These are phyloP conservation scores for Trichonephila clavata DNA, from an alignment of 1,140 invertebrate genomes.

Conservation along the genomic window DNA sequence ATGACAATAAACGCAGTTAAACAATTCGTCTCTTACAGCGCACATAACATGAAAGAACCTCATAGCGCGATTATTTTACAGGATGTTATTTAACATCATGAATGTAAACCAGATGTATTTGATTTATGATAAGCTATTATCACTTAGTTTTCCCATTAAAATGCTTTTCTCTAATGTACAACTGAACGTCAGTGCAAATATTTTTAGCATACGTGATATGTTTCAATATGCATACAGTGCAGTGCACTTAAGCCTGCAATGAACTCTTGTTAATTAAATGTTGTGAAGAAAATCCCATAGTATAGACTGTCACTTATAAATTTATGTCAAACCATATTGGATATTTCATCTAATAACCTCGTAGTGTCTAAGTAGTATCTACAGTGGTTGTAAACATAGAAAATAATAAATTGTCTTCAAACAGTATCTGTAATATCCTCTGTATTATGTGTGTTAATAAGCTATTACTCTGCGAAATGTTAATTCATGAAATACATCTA, in stretches of 20 bases:
- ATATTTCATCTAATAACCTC: not conserved
- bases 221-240: constrained; percentile 1
- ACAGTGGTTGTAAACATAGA: not conserved
- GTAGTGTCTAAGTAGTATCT: constrained; percentile 35
- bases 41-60: constrained; percentile 68
- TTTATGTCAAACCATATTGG: not conserved
- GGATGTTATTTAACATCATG: constrained; percentile 24
- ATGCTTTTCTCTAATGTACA: not conserved
- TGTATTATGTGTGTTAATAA: not conserved
- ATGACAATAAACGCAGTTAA: constrained; percentile 7
- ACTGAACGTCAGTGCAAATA: constrained; percentile 32
- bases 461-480: not conserved
- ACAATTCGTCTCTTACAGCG: constrained; percentile 63
- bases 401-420: constrained; percentile 6
- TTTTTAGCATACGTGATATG: not conserved
- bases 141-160: not conserved
- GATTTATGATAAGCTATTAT: constrained; percentile 4
- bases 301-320: constrained; percentile 6
- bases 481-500: constrained; percentile 20
- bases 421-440: not conserved
- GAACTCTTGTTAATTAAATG: constrained; percentile 17
- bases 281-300: constrained; percentile 15
- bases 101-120: not conserved
- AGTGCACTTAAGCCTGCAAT: constrained; percentile 8
- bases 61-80: constrained; percentile 48